A percentile compares a stretch with the other conserved stretches of the same genome.
Evolutionary conservation across 2,888 invertebrate species (phyloP).

Genomic region (Xylocampa areola): DNA sequence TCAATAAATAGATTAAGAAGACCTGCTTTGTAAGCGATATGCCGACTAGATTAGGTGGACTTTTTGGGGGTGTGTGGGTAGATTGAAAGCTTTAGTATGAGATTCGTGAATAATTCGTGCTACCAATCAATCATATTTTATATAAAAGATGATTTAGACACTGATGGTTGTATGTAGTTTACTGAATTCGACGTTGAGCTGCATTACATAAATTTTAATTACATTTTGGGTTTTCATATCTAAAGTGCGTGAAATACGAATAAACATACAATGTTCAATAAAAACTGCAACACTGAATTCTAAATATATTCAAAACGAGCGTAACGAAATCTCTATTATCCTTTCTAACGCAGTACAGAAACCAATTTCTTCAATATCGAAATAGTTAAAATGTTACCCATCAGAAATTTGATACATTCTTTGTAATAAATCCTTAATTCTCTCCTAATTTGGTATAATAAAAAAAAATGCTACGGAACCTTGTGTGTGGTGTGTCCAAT

Average conservation of each 20-base stretch:
- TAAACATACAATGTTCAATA: too few relatives aligned
- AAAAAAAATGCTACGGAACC: slow-evolving; percentile 62
- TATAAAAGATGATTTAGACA: too few relatives aligned
- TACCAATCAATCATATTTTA: too few relatives aligned
- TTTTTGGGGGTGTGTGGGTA: slow-evolving; percentile 60
- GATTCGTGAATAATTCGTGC: too few relatives aligned
- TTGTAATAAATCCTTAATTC: slow-evolving; percentile 17
- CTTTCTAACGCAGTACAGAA: slow-evolving; percentile 24
- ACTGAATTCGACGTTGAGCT: too few relatives aligned
- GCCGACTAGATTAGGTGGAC: slow-evolving; percentile 66
- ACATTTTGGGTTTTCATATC: too few relatives aligned
- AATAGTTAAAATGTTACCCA: slow-evolving; percentile 17
- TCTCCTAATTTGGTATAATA: slow-evolving; percentile 16
- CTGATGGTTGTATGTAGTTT: too few relatives aligned
- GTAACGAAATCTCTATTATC: slow-evolving; percentile 29
- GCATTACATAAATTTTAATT: too few relatives aligned
- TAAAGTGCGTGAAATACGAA: too few relatives aligned
- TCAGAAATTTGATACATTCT: slow-evolving; percentile 51
- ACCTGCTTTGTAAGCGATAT: slow-evolving; percentile 83
- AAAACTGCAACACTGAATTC: too few relatives aligned
- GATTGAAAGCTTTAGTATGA: not conserved
- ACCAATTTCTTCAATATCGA: slow-evolving; percentile 36
- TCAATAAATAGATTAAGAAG: slow-evolving; percentile 85
- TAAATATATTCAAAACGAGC: slow-evolving; percentile 31
- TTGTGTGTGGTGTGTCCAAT: slow-evolving; percentile 58